A percentile compares a stretch with the other conserved stretches of the same genome.
phyloP scores from a whole-genome alignment of 2,113 vertebrate species.

The Heterocephalus glaber region DNA sequence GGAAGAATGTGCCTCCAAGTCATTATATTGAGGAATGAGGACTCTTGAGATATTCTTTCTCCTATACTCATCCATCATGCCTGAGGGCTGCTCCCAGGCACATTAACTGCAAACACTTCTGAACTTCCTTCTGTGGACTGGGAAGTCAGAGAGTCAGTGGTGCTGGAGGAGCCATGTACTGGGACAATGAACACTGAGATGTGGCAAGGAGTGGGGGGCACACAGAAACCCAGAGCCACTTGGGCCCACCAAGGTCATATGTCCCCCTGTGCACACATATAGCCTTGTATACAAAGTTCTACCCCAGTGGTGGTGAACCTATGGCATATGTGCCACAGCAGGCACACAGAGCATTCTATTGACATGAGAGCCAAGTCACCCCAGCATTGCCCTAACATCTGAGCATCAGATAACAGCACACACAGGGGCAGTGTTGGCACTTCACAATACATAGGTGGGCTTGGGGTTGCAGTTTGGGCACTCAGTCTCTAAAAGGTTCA shows the following conservation, averaged over 20 bases:
- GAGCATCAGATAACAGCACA: not conserved
- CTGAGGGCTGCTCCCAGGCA: not conserved
- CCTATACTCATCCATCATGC: not conserved
- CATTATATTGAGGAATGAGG: not conserved
- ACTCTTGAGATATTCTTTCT: not conserved
- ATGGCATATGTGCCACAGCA: not conserved
- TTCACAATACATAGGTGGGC: not conserved
- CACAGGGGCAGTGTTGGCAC: not conserved
- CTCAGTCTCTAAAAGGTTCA: not conserved
- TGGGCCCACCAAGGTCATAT: not conserved
- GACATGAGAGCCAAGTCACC: not conserved
- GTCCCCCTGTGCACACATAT: not conserved
- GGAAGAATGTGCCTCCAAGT: not conserved
- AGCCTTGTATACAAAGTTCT: not conserved
- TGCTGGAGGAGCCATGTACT: fast-evolving
- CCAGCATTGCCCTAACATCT: not conserved
- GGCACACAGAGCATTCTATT: not conserved
- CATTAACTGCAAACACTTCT: not conserved
- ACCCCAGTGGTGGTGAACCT: not conserved
- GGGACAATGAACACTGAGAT: not conserved
- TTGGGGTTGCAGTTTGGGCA: not conserved
- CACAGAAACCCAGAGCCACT: not conserved
- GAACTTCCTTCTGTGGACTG: not conserved
- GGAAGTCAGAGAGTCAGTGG: not conserved
- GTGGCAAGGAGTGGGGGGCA: not conserved